A percentile compares a stretch with the other conserved stretches of the same genome.
Evolutionary conservation across 2,113 vertebrate genomes (phyloP).

Genomic region (Ancistrus triradiatus): DNA sequence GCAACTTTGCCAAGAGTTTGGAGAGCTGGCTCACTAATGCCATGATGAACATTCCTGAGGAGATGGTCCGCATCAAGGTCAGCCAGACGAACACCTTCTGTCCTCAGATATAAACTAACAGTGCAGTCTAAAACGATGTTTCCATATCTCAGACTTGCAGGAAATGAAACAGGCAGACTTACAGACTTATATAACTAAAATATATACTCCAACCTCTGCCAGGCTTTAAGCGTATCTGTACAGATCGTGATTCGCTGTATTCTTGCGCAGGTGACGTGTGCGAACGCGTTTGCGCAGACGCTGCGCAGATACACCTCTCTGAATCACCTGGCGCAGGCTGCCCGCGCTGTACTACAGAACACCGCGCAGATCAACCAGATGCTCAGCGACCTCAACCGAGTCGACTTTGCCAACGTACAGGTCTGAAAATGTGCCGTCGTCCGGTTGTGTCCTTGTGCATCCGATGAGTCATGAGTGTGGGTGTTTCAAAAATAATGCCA

Average conservation of each 20-base stretch:
- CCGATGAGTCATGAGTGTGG: too few species aligned
- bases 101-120: too few species aligned
- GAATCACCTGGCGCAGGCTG: conserved; percentile 88
- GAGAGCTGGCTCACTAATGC: conserved; percentile 92
- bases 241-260: neutral
- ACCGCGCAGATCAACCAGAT: conserved; percentile 92
- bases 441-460: too few species aligned
- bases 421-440: conserved; percentile 39
- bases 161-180: too few species aligned
- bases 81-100: neutral
- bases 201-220: neutral
- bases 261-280: conserved; percentile 77
- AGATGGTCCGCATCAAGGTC: conserved; percentile 90
- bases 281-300: conserved; percentile 87
- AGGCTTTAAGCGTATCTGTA: too few species aligned
- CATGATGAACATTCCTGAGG: conserved; percentile 93
- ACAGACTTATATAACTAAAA: too few species aligned
- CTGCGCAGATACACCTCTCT: conserved; percentile 88
- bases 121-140: too few species aligned
- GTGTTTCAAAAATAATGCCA: too few species aligned
- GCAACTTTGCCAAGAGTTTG: conserved; percentile 93
- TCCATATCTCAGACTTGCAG: too few species aligned
- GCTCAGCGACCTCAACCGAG: conserved; percentile 89
- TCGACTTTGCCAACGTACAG: conserved; percentile 92
- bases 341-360: conserved; percentile 88